Conservation (phyloP, 2,888 invertebrate genomes). For the Geotrupes spiniger region DNA sequence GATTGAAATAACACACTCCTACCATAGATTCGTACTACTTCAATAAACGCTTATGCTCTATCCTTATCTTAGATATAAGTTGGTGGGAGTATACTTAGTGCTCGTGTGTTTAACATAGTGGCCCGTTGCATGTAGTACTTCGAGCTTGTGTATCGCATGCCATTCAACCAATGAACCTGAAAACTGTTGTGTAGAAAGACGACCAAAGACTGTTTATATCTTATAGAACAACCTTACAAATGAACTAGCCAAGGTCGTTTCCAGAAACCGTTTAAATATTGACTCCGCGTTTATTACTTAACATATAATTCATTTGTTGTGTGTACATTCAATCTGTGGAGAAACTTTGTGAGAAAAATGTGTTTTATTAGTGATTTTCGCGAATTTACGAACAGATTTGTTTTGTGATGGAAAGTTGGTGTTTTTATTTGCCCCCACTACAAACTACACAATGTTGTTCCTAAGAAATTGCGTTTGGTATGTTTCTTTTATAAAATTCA, state of each 20-base stretch:
- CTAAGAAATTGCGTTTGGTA: slow-evolving; percentile 41
- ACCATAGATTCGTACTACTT: not conserved
- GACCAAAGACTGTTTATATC: slow-evolving; percentile 29
- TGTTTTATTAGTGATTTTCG: slow-evolving; percentile 37
- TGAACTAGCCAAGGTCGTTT: slow-evolving; percentile 32
- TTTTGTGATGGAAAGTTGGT: slow-evolving; percentile 44
- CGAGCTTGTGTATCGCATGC: slow-evolving; percentile 27
- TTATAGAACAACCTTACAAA: slow-evolving; percentile 32
- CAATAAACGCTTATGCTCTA: slow-evolving; percentile 2
- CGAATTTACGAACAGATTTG: slow-evolving; percentile 44
- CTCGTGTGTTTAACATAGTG: slow-evolving; percentile 10
- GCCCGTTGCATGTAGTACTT: slow-evolving; percentile 16
- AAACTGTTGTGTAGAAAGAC: slow-evolving; percentile 25
- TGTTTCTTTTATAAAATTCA: slow-evolving; percentile 28
- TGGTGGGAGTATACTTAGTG: slow-evolving; percentile 15
- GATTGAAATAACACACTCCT: too few species aligned
- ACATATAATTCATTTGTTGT: slow-evolving; percentile 19
- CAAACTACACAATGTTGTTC: slow-evolving; percentile 35
- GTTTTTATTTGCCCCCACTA: slow-evolving; percentile 24
- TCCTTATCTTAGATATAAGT: slow-evolving; percentile 12
- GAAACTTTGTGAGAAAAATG: slow-evolving; percentile 25
- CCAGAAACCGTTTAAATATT: slow-evolving; percentile 22
- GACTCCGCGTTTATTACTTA: slow-evolving; percentile 9
- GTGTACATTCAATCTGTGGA: slow-evolving; percentile 18
- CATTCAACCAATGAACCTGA: slow-evolving; percentile 35